Evolutionary conservation across 2,888 invertebrate genomes (phyloP).

Genomic region (Dicyrtoma fusca): DNA sequence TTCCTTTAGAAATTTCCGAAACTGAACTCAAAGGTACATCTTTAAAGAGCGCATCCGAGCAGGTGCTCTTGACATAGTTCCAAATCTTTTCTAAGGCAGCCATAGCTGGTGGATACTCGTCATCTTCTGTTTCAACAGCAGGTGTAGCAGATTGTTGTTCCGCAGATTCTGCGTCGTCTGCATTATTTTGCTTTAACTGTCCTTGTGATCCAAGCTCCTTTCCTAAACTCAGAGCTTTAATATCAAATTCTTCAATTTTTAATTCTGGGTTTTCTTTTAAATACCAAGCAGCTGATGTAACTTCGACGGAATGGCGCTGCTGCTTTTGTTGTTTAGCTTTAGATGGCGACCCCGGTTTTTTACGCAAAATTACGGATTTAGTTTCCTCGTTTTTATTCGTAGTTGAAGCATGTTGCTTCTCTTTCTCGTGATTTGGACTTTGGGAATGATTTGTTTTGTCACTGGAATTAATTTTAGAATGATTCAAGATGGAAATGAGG

Average conservation of each 20-base stretch:
- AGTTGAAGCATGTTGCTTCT: too few relatives aligned
- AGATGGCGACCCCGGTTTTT: constrained; percentile 44
- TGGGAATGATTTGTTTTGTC: constrained; percentile 22
- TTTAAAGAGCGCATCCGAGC: constrained; percentile 45
- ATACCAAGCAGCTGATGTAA: constrained; percentile 71
- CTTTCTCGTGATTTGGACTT: not conserved
- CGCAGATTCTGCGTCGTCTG: not conserved
- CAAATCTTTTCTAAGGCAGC: constrained; percentile 53
- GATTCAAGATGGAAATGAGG: constrained; percentile 9
- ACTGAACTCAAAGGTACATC: constrained; percentile 31
- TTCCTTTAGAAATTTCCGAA: constrained; percentile 20
- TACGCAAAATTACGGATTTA: constrained; percentile 41
- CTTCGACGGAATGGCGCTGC: constrained; percentile 88
- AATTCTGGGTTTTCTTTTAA: constrained; percentile 50
- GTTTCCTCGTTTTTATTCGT: not conserved
- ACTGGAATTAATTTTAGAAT: not conserved
- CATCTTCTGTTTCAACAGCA: constrained; percentile 6
- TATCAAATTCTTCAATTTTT: constrained; percentile 38
- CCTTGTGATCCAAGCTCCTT: not conserved
- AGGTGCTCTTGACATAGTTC: constrained; percentile 50
- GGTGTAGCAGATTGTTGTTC: not conserved
- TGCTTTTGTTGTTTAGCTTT: constrained; percentile 68
- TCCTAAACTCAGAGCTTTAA: not conserved
- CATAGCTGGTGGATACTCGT: constrained; percentile 51
- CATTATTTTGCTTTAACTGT: not conserved